A percentile compares a stretch with the other conserved stretches of the same genome.
These are phyloP conservation scores for Halcyon chelicuti DNA, from an alignment of 2,797 vertebrate genomes.

Conservation along the genomic window DNA sequence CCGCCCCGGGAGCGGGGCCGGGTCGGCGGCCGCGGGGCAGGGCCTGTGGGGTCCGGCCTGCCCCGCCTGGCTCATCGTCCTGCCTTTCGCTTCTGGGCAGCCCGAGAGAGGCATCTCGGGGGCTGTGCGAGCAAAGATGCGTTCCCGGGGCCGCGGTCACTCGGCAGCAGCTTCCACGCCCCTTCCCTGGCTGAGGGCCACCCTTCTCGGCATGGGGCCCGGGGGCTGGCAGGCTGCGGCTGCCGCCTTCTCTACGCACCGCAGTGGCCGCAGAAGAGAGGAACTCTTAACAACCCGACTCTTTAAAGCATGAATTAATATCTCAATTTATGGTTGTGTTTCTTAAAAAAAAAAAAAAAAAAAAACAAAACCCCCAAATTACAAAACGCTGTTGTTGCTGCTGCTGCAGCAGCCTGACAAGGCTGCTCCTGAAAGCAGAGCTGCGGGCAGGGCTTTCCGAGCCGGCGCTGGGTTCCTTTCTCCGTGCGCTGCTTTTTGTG, in stretches of 20 bases:
- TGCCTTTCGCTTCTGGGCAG: rapidly evolving
- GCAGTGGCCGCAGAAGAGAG: background rate
- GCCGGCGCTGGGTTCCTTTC: background rate
- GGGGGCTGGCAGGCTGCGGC: background rate
- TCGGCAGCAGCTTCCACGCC: background rate
- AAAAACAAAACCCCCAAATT: background rate
- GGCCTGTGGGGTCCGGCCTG: background rate
- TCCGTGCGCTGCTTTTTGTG: rapidly evolving
- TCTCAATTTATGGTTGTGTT: background rate
- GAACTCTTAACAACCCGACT: background rate
- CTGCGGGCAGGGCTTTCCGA: background rate
- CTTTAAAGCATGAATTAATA: background rate
- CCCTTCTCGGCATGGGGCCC: too few relatives aligned
- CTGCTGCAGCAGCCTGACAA: background rate
- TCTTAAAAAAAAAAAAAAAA: background rate
- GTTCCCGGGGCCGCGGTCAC: rapidly evolving
- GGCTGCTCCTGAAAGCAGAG: rapidly evolving
- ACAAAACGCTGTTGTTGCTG: background rate
- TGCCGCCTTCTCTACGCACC: background rate
- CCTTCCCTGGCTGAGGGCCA: background rate
- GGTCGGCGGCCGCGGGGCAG: too few relatives aligned
- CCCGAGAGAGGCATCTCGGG: rapidly evolving
- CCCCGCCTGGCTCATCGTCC: rapidly evolving
- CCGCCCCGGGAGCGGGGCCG: background rate
- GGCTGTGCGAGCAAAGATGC: rapidly evolving